phyloP scores from a whole-genome alignment of 2,888 invertebrate species.

The Acronicta psi region DNA sequence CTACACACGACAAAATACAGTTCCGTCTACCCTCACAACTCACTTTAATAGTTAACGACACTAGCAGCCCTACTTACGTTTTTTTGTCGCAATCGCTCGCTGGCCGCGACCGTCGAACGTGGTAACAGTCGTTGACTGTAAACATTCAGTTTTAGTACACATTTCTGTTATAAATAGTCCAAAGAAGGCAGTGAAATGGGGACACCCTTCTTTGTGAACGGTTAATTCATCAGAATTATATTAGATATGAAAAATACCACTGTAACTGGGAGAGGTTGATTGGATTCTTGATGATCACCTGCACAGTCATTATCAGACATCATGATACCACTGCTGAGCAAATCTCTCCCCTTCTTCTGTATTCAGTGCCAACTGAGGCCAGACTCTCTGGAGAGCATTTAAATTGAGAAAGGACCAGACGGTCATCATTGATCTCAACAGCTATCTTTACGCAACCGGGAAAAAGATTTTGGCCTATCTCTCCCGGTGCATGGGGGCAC shows the following conservation, averaged over 20 bases:
- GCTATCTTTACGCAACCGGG: no score
- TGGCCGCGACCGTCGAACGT: slow-evolving; percentile 39
- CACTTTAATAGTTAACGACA: slow-evolving; percentile 12
- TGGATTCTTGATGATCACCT: no score
- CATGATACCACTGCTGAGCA: no score
- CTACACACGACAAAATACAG: slow-evolving; percentile 1
- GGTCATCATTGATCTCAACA: no score
- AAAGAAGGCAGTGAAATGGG: slow-evolving; percentile 53
- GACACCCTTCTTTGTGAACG: slow-evolving; percentile 51
- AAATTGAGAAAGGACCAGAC: no score
- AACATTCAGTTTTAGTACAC: slow-evolving; percentile 59
- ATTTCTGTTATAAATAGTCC: slow-evolving; percentile 61
- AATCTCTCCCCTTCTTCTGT: no score
- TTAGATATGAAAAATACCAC: slow-evolving; percentile 23
- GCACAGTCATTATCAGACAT: no score
- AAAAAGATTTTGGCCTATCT: no score
- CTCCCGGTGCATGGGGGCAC: no score
- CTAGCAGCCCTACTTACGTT: slow-evolving; percentile 49
- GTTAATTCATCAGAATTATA: slow-evolving; percentile 43
- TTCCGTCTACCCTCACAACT: slow-evolving; percentile 13
- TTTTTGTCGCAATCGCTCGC: slow-evolving; percentile 48
- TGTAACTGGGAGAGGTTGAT: neutral
- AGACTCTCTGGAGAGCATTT: no score
- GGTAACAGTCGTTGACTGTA: slow-evolving; percentile 53
- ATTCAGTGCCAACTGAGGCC: no score